Percentiles rank a stretch among this genome's conserved stretches.
Conservation (phyloP, 2,113 vertebrate genomes). For the Fulica atra region DNA sequence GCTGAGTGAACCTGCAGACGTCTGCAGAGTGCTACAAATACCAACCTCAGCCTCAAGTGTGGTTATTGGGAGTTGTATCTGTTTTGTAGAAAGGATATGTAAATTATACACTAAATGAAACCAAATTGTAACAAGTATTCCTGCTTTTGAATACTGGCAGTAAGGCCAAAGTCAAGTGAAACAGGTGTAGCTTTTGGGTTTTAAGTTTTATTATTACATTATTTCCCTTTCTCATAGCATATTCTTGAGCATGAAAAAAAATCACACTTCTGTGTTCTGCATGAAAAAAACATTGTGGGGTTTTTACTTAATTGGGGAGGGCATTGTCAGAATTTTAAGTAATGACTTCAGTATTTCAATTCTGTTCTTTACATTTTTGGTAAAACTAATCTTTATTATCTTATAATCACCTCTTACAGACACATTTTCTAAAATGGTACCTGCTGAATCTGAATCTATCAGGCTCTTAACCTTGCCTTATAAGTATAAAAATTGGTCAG, state of each 20-base stretch:
- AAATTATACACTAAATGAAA: background rate
- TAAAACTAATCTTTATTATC: background rate
- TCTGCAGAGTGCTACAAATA: background rate
- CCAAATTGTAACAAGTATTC: background rate
- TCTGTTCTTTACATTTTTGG: background rate
- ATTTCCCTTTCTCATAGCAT: background rate
- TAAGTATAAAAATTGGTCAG: conserved; percentile 20
- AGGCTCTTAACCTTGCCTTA: background rate
- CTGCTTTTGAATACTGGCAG: background rate
- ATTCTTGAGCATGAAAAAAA: background rate
- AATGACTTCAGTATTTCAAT: background rate
- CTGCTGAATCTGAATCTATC: background rate
- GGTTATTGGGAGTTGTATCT: background rate
- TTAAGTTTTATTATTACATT: background rate
- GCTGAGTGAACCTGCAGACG: background rate
- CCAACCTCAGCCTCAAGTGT: background rate
- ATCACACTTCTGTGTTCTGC: background rate
- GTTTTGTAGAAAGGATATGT: background rate
- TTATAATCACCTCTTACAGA: background rate
- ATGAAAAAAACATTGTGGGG: background rate
- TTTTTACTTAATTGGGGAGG: background rate
- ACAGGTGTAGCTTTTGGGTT: background rate
- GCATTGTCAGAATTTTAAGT: background rate
- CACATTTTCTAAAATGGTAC: background rate
- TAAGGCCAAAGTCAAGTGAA: background rate